Evolutionary conservation across 1,140 invertebrate genomes (phyloP).

Genomic region (Magallana angulata): DNA sequence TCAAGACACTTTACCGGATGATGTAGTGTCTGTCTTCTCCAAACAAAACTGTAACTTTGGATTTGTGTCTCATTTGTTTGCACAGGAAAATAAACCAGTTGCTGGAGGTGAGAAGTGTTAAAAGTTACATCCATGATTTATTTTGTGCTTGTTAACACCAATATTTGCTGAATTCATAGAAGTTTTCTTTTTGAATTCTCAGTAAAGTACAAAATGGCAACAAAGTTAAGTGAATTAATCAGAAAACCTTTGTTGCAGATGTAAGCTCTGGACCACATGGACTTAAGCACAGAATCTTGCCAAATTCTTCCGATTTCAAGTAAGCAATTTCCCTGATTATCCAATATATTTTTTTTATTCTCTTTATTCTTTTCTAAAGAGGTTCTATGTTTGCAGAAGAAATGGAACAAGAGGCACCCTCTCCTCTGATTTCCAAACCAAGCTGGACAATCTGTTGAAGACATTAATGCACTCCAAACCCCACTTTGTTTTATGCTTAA

Average conservation of each 20-base stretch:
- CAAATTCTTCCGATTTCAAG: slow-evolving; percentile 42
- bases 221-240: not conserved
- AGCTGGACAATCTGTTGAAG: slow-evolving; percentile 93
- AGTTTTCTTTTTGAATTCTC: no score
- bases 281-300: slow-evolving; percentile 60
- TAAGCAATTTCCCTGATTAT: not conserved
- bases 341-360: not conserved
- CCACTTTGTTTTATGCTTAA: slow-evolving; percentile 95
- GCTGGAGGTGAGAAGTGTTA: slow-evolving; percentile 49
- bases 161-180: no score
- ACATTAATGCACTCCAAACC: slow-evolving; percentile 95
- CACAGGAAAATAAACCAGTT: slow-evolving; percentile 85
- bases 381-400: slow-evolving; percentile 30
- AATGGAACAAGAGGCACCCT: slow-evolving; percentile 83
- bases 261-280: slow-evolving; percentile 62
- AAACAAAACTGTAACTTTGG: slow-evolving; percentile 96
- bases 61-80: slow-evolving; percentile 96
- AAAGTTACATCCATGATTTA: not conserved
- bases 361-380: not conserved
- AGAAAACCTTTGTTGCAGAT: slow-evolving; percentile 44
- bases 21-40: slow-evolving; percentile 94
- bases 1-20: slow-evolving; percentile 93
- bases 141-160: not conserved
- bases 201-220: not conserved
- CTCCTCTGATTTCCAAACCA: slow-evolving; percentile 96